These are phyloP conservation scores for Donacobius atricapilla DNA, from an alignment of 2,113 vertebrate species.

Conservation along the genomic window DNA sequence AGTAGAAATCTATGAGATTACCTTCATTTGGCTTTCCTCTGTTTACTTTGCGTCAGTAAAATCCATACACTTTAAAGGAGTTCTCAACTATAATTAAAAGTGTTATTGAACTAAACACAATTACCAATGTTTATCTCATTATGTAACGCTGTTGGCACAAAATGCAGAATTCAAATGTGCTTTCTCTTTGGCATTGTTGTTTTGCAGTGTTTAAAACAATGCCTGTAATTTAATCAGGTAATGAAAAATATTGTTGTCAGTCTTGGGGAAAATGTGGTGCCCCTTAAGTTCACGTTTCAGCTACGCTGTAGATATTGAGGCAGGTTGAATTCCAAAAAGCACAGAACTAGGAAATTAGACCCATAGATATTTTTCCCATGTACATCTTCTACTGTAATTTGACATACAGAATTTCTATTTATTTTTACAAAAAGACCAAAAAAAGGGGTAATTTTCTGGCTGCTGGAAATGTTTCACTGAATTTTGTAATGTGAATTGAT, in stretches of 20 bases:
- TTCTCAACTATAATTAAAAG: slow-evolving; percentile 69
- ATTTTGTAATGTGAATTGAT: neutral
- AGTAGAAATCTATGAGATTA: slow-evolving; percentile 49
- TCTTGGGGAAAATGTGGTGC: neutral
- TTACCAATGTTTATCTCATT: slow-evolving; percentile 65
- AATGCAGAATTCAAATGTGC: neutral
- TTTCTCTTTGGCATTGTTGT: slow-evolving; percentile 12
- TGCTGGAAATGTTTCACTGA: neutral
- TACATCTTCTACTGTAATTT: neutral
- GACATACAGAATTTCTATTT: neutral
- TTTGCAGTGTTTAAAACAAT: neutral
- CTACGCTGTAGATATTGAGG: neutral
- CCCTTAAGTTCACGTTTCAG: neutral
- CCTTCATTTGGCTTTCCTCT: slow-evolving; percentile 41
- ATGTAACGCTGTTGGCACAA: slow-evolving; percentile 12
- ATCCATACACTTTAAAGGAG: slow-evolving; percentile 62
- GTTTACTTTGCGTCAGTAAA: slow-evolving; percentile 54
- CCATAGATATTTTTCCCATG: neutral
- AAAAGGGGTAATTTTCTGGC: neutral
- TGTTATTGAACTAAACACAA: slow-evolving; percentile 64
- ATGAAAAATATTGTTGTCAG: neutral
- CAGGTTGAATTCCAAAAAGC: neutral
- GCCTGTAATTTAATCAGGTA: neutral
- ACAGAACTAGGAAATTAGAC: neutral
- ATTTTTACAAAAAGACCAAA: neutral